A percentile compares a stretch with the other conserved stretches of the same genome.
Conservation (phyloP, 2,113 vertebrate species). For the Hyaena hyaena region DNA sequence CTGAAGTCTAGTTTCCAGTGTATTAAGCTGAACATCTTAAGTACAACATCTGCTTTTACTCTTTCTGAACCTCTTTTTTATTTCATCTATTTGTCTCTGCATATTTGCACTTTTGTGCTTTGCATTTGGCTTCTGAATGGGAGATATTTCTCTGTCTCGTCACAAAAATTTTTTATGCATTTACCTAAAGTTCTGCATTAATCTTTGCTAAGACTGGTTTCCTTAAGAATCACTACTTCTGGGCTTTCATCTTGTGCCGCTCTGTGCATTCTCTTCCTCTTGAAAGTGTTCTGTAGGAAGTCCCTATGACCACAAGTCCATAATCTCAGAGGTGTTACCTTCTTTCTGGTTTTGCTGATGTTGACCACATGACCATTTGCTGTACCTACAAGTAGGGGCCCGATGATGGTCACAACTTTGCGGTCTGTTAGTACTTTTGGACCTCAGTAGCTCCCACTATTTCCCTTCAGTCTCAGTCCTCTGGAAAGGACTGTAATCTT, state of each 20-base stretch:
- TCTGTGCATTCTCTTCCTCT: background rate
- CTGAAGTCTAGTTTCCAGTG: background rate
- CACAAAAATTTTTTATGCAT: background rate
- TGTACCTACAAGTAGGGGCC: background rate
- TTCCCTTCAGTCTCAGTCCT: background rate
- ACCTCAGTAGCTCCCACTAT: background rate
- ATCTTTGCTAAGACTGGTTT: background rate
- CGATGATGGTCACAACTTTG: background rate
- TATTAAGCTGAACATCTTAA: background rate
- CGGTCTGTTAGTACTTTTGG: background rate
- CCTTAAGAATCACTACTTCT: background rate
- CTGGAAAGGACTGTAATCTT: background rate
- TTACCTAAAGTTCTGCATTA: background rate
- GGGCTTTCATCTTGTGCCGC: background rate
- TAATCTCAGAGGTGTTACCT: background rate
- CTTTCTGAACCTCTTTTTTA: slow-evolving; percentile 16
- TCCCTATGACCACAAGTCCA: background rate
- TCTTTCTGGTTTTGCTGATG: background rate
- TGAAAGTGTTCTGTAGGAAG: background rate
- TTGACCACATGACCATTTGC: background rate
- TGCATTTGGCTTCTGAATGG: background rate
- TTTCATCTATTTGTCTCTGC: background rate
- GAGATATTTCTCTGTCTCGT: background rate
- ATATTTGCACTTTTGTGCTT: slow-evolving; percentile 10
- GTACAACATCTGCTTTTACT: background rate